phyloP scores from a whole-genome alignment of 2,113 vertebrate genomes.

The Oenanthe melanoleuca region DNA sequence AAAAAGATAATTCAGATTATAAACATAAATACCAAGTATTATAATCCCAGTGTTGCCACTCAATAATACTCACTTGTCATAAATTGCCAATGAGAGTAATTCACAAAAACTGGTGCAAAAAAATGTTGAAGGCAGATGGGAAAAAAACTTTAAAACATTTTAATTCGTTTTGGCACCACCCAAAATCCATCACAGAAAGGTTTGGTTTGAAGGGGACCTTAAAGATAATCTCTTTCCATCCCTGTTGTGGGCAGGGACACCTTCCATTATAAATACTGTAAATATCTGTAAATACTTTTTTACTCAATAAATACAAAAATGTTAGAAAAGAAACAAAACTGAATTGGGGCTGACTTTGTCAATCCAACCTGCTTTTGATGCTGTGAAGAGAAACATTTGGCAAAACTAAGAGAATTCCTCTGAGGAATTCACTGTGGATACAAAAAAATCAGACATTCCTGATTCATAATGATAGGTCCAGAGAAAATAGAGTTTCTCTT shows the following conservation, averaged over 20 bases:
- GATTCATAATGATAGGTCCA: background rate
- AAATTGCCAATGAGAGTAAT: background rate
- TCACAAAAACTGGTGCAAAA: background rate
- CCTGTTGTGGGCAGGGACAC: background rate
- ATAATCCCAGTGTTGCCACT: background rate
- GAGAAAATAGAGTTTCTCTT: background rate
- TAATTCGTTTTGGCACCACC: background rate
- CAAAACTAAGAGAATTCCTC: background rate
- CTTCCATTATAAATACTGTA: background rate
- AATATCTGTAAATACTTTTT: background rate
- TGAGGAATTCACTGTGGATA: background rate
- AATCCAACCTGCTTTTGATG: background rate
- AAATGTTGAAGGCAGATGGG: fast-evolving
- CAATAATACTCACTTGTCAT: fast-evolving
- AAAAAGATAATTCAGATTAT: background rate
- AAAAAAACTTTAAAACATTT: background rate
- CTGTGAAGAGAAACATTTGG: background rate
- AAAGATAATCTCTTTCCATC: background rate
- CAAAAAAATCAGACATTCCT: background rate
- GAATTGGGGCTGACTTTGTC: background rate
- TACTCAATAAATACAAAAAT: background rate
- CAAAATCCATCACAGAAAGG: background rate
- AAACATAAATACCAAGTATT: background rate
- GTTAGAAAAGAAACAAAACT: background rate
- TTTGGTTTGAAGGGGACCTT: background rate